Evolutionary conservation across 2,888 invertebrate species (phyloP).

Genomic region (Drosophila picticornis): DNA sequence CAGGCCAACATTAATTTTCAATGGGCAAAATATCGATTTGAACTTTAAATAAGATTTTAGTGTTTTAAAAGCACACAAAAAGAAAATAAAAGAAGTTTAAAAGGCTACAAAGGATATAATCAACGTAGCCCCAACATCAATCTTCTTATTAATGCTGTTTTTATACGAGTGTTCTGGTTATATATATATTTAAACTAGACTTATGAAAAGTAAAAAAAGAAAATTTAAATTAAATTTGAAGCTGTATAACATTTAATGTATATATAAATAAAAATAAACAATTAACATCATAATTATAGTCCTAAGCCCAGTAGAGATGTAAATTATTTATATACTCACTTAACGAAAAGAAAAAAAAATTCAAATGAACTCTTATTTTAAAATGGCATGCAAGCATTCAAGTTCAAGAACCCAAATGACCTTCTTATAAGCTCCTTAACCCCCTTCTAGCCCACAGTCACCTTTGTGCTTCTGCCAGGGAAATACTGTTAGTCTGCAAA

Average conservation of each 20-base stretch:
- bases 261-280: neutral
- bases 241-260: neutral
- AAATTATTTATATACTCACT: neutral
- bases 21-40: neutral
- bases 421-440: neutral
- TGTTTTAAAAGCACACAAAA: neutral
- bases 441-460: constrained; percentile 5
- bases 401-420: constrained; percentile 21
- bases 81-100: neutral
- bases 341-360: neutral
- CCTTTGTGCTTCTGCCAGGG: constrained; percentile 35
- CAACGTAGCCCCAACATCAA: too few species aligned
- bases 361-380: neutral
- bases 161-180: neutral
- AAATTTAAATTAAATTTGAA: neutral
- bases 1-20: neutral
- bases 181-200: neutral
- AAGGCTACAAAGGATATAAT: neutral
- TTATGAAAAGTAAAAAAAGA: neutral
- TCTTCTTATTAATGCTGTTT: too few species aligned
- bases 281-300: neutral
- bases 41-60: neutral
- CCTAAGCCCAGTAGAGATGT: neutral
- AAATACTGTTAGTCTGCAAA: constrained; percentile 12
- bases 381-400: constrained; percentile 1